Percentiles rank a stretch among this genome's conserved stretches.
These are phyloP conservation scores for Agrotis puta DNA, from an alignment of 2,888 invertebrate genomes.

Conservation along the genomic window DNA sequence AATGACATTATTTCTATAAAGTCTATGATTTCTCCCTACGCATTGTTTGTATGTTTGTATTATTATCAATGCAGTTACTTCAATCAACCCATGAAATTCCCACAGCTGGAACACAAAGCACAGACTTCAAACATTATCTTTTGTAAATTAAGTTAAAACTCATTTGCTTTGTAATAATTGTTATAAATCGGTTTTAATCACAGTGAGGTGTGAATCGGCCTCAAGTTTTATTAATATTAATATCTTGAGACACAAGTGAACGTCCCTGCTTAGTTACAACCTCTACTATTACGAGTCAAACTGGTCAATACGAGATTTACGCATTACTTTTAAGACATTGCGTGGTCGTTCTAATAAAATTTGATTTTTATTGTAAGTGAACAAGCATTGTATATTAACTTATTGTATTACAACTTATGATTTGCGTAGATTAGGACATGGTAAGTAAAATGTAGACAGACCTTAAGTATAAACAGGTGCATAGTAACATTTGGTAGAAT, in stretches of 20 bases:
- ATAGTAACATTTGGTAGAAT: not conserved
- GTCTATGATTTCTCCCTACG: not conserved
- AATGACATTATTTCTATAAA: constrained; percentile 15
- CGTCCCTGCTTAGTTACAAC: constrained; percentile 54
- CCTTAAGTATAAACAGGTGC: constrained; percentile 11
- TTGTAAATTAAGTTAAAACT: not conserved
- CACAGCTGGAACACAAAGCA: not conserved
- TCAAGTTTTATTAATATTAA: constrained; percentile 49
- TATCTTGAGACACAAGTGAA: constrained; percentile 47
- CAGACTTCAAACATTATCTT: not conserved
- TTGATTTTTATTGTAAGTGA: constrained; percentile 2
- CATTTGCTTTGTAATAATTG: constrained; percentile 8
- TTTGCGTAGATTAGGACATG: not conserved
- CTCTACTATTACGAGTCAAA: constrained; percentile 18
- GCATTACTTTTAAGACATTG: constrained; percentile 10
- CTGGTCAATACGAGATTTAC: constrained; percentile 36
- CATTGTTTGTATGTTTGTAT: not conserved
- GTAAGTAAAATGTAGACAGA: not conserved
- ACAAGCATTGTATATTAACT: constrained; percentile 16
- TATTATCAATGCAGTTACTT: not conserved
- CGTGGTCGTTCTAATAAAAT: constrained; percentile 19
- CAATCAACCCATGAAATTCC: not conserved
- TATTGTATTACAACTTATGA: not conserved
- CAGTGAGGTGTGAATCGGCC: constrained; percentile 35
- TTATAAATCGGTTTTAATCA: constrained; percentile 16